Evolutionary conservation across 2,888 invertebrate genomes (phyloP).

Genomic region (Nephrotoma appendiculata): DNA sequence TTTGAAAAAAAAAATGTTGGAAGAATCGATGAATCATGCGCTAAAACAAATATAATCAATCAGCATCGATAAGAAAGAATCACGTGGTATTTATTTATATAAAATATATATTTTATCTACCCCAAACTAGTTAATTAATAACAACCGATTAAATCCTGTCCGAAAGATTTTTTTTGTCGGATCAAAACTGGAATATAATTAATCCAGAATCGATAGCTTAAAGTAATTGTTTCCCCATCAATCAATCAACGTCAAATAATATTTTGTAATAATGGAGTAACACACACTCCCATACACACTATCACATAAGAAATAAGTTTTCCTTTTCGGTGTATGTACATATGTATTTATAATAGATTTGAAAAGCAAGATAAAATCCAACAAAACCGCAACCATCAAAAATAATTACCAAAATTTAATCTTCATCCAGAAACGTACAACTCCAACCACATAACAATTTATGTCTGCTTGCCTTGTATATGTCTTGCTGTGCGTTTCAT

Average conservation of each 20-base stretch:
- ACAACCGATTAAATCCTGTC: not conserved
- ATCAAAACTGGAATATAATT: not conserved
- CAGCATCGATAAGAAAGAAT: too few species aligned
- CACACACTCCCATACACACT: not conserved
- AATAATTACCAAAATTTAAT: not conserved
- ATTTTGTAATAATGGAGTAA: not conserved
- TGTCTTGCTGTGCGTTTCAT: not conserved
- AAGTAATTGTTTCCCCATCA: not conserved
- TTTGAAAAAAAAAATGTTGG: too few species aligned
- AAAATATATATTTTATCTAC: not conserved
- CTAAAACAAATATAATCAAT: too few species aligned
- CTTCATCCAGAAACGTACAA: not conserved
- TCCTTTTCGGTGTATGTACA: too few species aligned
- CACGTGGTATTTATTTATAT: too few species aligned
- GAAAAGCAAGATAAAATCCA: not conserved
- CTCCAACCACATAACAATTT: not conserved
- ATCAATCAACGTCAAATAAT: not conserved
- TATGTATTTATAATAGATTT: not conserved
- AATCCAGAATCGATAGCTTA: not conserved
- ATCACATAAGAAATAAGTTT: not conserved
- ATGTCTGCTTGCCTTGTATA: not conserved
- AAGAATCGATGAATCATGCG: too few species aligned
- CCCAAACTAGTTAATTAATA: not conserved
- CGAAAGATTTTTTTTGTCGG: not conserved
- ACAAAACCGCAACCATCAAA: not conserved